Base-by-base conservation (phyloP, 1,140 invertebrate species). In the Macrocentrus cingulum region DNA sequence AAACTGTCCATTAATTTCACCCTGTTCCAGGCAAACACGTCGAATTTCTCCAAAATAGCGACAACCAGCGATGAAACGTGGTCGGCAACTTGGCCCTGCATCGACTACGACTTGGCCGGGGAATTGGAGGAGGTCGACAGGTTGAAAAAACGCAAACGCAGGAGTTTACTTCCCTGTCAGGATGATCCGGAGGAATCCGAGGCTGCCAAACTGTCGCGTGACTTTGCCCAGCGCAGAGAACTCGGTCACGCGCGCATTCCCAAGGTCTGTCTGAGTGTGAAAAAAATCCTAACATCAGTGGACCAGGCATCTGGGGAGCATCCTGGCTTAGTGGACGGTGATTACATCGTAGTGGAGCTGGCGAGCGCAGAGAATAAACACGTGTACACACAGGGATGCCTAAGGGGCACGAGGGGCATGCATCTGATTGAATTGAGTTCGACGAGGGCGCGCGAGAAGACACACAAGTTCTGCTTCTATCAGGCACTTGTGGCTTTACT, bases 391-490 rank as follows among this genome's bases (percentile, higher is more conserved):
- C 54, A 67, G n/a, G 66, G 69, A n/a, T 68, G 67, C 37, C 62
- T 77, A 15, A 62, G 60, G 4, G 75, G 75, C 0, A 1, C 65
- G 18, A 66, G 61, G 29, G 75, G 75, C 1, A 77, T 77, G 75
- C 68, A 70, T 48, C 22, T 75, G 19, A 29, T 36, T 3, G 75
- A 77, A 48, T 37, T 77, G 13, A 32, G 36, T 0, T 7, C 49
- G 0, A 11, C 41, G 19, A 64, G 75, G n/a, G 22, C 15, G 13
- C 65, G 68, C 6, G 25, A 13, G n/a, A 70, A 64, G 9, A 73
- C 72, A 11, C 76, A 74, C 74, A 77, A 77, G 29, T 77, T 76
- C 36, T 76, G 74, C 13, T 67, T 76, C 29, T 76, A 69, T 56
- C 72, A 74, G 41, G 71, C 67, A 5, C 4, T 76, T 5, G 65